Evolutionary conservation across 2,888 invertebrate genomes (phyloP).

Genomic region (Dasysyrphus albostriatus): DNA sequence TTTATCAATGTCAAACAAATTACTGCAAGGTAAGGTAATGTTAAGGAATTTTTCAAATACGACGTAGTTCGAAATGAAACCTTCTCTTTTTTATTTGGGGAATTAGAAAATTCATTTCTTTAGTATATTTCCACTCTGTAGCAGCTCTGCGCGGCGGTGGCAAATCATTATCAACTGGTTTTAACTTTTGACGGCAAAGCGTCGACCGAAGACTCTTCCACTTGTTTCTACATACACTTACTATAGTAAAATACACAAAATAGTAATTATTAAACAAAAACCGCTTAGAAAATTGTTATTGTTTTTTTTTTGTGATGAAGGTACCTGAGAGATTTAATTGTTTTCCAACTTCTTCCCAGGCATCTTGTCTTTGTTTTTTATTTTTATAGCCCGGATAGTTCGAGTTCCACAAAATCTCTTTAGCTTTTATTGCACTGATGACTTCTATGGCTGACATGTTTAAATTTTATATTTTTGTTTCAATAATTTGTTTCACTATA

Average conservation of each 20-base stretch:
- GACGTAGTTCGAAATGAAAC: not conserved
- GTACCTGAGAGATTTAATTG: conserved; percentile 6
- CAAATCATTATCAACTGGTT: not conserved
- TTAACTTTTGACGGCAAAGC: not conserved
- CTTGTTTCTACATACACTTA: not conserved
- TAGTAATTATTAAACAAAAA: not conserved
- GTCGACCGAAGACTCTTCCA: not conserved
- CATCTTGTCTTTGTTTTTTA: not conserved
- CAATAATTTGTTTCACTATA: not conserved
- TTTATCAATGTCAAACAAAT: not conserved
- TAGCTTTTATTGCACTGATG: not conserved
- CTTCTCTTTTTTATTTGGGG: not conserved
- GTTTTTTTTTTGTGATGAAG: not conserved
- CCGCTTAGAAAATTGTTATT: not conserved
- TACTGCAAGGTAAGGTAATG: not conserved
- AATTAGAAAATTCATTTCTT: not conserved
- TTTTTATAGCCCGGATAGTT: not conserved
- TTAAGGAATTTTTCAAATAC: not conserved
- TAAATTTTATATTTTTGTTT: not conserved
- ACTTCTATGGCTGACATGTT: not conserved
- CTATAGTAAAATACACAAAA: not conserved
- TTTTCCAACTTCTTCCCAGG: not conserved
- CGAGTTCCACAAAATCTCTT: not conserved
- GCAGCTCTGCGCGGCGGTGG: not conserved
- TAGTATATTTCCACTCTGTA: not conserved